These are phyloP conservation scores for Prolemur simus DNA, from an alignment of 2,113 vertebrate genomes.

Conservation along the genomic window DNA sequence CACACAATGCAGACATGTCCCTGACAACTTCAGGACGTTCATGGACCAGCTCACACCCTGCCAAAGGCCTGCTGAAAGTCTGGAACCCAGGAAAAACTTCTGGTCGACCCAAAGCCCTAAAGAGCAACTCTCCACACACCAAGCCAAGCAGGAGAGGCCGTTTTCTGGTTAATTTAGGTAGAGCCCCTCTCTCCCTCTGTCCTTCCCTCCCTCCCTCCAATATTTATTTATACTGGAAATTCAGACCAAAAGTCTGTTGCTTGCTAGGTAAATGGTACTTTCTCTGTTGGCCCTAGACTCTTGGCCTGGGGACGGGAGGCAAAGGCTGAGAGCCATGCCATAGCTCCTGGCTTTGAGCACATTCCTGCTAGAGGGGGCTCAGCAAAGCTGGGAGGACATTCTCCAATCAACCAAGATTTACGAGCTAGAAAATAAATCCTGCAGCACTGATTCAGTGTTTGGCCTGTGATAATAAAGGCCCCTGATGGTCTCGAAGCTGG, in stretches of 20 bases:
- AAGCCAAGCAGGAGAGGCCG: not conserved
- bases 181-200: not conserved
- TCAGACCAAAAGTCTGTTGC: not conserved
- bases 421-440: not conserved
- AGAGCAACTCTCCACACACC: too few relatives aligned
- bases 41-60: not conserved
- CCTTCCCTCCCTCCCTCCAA: not conserved
- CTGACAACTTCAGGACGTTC: not conserved
- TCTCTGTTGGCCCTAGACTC: not conserved
- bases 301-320: not conserved
- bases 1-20: rapidly evolving
- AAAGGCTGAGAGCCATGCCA: rapidly evolving
- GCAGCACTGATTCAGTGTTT: not conserved
- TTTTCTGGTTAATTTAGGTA: not conserved
- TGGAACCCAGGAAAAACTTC: not conserved
- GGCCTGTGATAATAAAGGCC: not conserved
- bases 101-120: not conserved
- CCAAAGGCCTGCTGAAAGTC: not conserved
- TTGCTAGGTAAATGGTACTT: not conserved
- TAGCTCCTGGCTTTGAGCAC: not conserved
- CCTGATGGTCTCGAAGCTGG: not conserved
- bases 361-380: not conserved
- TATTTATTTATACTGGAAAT: not conserved
- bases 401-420: not conserved
- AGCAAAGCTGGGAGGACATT: not conserved